Evolutionary conservation across 2,888 invertebrate species (phyloP).

Genomic region (Cerceris rybyensis): DNA sequence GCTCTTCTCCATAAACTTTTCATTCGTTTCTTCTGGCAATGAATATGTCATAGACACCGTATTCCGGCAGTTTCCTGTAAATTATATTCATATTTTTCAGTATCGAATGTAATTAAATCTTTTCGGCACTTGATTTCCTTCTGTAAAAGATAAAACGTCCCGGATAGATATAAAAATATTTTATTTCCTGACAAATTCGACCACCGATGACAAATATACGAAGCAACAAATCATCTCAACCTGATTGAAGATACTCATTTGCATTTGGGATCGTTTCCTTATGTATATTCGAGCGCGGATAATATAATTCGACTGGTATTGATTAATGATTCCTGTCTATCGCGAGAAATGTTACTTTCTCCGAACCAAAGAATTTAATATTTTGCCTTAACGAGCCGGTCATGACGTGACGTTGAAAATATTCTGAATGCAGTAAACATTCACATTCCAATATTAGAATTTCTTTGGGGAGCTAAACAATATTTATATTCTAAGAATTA

Average conservation of each 20-base stretch:
- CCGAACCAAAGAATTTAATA: not conserved
- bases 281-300: not conserved
- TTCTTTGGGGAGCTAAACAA: no score
- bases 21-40: no score
- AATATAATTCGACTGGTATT: not conserved
- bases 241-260: not conserved
- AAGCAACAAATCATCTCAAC: not conserved
- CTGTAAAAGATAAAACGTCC: no score
- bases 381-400: no score
- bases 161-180: not conserved
- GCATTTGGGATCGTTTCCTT: not conserved
- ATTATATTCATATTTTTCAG: not conserved
- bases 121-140: no score
- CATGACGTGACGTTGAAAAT: no score
- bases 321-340: not conserved
- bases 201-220: not conserved
- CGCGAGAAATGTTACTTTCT: not conserved
- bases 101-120: no score
- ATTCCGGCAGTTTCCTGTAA: not conserved
- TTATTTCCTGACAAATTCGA: not conserved
- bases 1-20: no score
- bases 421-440: no score
- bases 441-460: no score
- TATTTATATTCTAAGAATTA: no score
- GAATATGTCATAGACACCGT: constrained; percentile 14